Percentiles rank a stretch among this genome's conserved stretches.
These are phyloP conservation scores for Zaprionus camerounensis DNA, from an alignment of 1,140 invertebrate species.

Conservation along the genomic window DNA sequence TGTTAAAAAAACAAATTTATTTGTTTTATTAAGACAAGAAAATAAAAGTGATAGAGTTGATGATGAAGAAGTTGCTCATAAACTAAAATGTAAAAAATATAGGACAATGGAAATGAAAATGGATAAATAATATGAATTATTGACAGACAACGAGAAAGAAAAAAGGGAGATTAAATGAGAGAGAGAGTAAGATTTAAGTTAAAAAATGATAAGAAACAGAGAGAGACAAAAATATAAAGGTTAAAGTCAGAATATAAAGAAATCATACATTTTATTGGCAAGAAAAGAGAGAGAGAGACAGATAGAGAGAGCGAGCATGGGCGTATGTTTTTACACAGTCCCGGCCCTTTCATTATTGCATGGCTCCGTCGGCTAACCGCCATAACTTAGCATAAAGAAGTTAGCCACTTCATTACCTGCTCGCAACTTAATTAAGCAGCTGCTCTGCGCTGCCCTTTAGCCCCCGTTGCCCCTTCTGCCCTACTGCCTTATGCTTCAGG, in stretches of 20 bases:
- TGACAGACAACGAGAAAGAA: not conserved
- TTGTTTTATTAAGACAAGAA: not conserved
- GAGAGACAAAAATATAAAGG: not conserved
- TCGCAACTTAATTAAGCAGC: slow-evolving; percentile 67
- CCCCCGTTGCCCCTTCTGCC: too few relatives aligned
- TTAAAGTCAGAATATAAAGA: not conserved
- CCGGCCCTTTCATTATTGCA: slow-evolving; percentile 34
- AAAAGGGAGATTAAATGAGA: not conserved
- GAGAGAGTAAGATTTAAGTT: not conserved
- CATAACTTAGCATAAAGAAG: slow-evolving; percentile 72
- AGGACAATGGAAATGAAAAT: not conserved
- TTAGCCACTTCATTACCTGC: slow-evolving; percentile 71
- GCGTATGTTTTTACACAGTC: not conserved
- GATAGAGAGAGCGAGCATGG: not conserved
- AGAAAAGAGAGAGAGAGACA: not conserved
- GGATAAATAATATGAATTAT: not conserved
- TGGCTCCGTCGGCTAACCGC: slow-evolving; percentile 33
- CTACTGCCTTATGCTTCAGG: too few relatives aligned
- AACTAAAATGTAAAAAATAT: not conserved
- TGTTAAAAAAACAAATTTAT: not conserved
- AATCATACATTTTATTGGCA: not conserved
- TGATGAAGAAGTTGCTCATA: not conserved
- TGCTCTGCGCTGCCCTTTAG: slow-evolving; percentile 4
- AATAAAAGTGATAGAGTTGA: too few relatives aligned
- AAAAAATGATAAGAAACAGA: not conserved